Conservation (phyloP, 2,888 invertebrate species). For the Camponotus fellah region DNA sequence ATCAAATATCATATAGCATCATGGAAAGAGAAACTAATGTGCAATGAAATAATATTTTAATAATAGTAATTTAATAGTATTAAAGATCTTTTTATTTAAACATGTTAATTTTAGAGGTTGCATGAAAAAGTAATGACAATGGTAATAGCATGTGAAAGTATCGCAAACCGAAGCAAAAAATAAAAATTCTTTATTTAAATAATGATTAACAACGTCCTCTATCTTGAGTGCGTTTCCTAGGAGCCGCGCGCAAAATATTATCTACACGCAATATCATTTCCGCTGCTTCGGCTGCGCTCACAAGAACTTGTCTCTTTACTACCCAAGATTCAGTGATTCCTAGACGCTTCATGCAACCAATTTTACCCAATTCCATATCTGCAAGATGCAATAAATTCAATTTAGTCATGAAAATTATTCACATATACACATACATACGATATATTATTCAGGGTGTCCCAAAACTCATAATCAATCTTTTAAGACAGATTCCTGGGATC, state of each 20-base stretch:
- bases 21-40: neutral
- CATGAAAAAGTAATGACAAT: constrained; percentile 4
- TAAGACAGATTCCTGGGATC: too few relatives aligned
- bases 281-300: constrained; percentile 98
- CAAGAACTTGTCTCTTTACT: constrained; percentile 97
- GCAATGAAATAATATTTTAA: neutral
- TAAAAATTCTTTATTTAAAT: neutral
- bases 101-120: constrained; percentile 19
- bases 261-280: constrained; percentile 99
- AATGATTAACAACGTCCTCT: constrained; percentile 91
- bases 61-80: neutral
- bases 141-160: neutral
- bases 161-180: neutral
- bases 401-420: neutral
- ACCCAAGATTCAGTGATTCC: constrained; percentile 99
- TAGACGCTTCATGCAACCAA: constrained; percentile 96
- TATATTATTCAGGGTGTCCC: too few relatives aligned
- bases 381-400: constrained; percentile 57
- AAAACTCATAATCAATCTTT: too few relatives aligned
- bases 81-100: constrained; percentile 2
- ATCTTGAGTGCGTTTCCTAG: constrained; percentile 95
- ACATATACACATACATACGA: neutral
- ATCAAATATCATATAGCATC: constrained; percentile 21
- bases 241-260: constrained; percentile 97
- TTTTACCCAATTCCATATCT: constrained; percentile 96